Conservation (phyloP, 2,113 vertebrate species). For the Zapornia atra region DNA sequence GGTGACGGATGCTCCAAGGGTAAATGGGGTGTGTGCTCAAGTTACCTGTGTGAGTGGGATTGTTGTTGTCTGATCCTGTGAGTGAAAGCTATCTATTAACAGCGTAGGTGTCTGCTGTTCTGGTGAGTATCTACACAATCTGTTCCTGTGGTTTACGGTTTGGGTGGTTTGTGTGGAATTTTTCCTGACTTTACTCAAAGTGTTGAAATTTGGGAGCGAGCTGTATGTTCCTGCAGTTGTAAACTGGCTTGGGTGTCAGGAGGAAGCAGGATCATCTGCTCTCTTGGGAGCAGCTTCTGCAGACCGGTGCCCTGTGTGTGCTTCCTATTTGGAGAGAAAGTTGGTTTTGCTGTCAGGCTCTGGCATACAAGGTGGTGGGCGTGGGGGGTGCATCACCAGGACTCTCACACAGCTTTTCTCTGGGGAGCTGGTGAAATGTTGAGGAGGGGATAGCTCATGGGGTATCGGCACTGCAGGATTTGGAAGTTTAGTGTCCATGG, state of each 20-base stretch:
- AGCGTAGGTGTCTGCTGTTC: not conserved
- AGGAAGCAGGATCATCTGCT: not conserved
- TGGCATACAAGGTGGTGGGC: not conserved
- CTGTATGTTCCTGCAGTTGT: not conserved
- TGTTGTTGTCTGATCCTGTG: not conserved
- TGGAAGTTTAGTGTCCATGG: not conserved
- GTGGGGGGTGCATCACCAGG: not conserved
- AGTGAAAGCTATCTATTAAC: not conserved
- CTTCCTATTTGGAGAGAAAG: accelerated
- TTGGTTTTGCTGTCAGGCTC: not conserved
- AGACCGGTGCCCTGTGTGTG: not conserved
- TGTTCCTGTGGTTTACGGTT: not conserved
- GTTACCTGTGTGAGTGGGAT: not conserved
- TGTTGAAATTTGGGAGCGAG: not conserved
- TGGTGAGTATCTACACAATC: not conserved
- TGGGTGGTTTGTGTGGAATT: not conserved
- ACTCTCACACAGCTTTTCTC: accelerated
- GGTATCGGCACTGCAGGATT: not conserved
- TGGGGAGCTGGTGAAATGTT: not conserved
- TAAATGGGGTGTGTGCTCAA: accelerated
- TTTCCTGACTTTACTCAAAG: not conserved
- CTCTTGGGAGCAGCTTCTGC: not conserved
- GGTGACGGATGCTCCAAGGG: accelerated
- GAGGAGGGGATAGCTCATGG: not conserved
- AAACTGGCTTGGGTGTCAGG: accelerated